A percentile compares a stretch with the other conserved stretches of the same genome.
Conservation (phyloP, 2,888 invertebrate species). For the Drosophila atripex region DNA sequence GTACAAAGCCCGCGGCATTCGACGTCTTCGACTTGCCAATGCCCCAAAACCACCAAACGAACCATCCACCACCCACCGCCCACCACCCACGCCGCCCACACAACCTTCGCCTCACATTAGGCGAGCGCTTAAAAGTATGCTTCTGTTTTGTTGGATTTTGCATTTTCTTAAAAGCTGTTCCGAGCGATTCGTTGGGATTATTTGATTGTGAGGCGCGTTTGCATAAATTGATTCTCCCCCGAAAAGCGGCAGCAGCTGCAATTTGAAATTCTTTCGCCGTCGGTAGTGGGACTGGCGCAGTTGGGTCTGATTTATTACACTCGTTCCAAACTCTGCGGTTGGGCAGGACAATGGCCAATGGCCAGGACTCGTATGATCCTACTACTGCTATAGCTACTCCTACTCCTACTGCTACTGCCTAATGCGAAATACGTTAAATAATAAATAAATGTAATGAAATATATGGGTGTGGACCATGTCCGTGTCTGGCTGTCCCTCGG, state of each 20-base stretch:
- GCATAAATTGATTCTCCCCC: conserved; percentile 71
- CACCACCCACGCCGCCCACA: conserved; percentile 1
- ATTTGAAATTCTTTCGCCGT: conserved; percentile 12
- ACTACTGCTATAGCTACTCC: not conserved
- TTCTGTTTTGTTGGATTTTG: conserved; percentile 68
- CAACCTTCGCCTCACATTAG: conserved; percentile 37
- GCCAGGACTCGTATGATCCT: conserved; percentile 2
- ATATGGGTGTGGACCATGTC: conserved; percentile 45
- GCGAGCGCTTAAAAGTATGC: conserved; percentile 73
- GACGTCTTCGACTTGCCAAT: conserved; percentile 16
- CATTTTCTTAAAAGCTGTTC: conserved; percentile 75
- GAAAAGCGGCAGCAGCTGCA: conserved; percentile 24
- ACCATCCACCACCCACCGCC: conserved; percentile 14
- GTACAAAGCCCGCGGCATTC: conserved; percentile 67
- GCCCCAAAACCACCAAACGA: conserved; percentile 12
- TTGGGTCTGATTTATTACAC: conserved; percentile 72
- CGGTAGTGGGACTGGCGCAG: conserved; percentile 61
- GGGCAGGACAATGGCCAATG: conserved; percentile 35
- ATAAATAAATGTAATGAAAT: conserved; percentile 76
- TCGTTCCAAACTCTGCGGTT: conserved; percentile 72
- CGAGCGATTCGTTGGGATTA: conserved; percentile 57
- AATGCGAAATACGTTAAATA: conserved; percentile 71
- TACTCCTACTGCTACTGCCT: conserved; percentile 28
- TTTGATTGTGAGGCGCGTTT: conserved; percentile 45
- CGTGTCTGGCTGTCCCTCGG: conserved; percentile 44